Evolutionary conservation across 2,797 vertebrate species (phyloP), one percentile per base, ranked within the genome.

Genomic region (Microctenopoma steveboyesi): DNA sequence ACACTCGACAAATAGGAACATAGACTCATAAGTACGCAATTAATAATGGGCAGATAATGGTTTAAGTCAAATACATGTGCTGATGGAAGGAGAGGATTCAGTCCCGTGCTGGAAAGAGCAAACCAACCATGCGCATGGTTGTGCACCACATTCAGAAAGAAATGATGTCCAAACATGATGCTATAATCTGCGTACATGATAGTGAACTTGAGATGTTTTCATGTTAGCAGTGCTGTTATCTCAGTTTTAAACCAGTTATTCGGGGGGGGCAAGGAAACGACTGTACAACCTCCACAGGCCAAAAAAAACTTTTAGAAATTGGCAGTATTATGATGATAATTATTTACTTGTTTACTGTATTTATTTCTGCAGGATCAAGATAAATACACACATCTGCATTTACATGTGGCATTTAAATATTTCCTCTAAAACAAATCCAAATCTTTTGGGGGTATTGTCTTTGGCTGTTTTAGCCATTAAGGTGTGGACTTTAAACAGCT

Each of bases 301-400:
- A 27, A 15, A 1, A 10, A 43, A 46, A 58, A 33, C 28, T 53
- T 72, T 65, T 28, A 35, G 54, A 64, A n/a, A 67, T 78, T 27
- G 45, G 37, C 35, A 46, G 33, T 72, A 62, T 69, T 49, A 64
- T 28, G 4, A n/a, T 51, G 8, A 42, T 42, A 60, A 39, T 43
- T 5, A 51, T 49, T 33, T 12, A 25, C 57, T 59, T 61, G 12
- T 57, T 64, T 60, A 64, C 27, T 40, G 27, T 22, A 18, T 50
- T 70, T 16, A 50, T 55, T 46, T 37, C 28, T 68, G 9, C 18
- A 25, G 33, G 39, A 39, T 11, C 14, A n/a, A 5, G 45, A 69
- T 18, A 62, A 57, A 53, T 60, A 69, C 13, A 64, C 64, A 64
- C 18, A 65, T 78, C 70, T 72, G 70, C 69, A 72, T 84, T 56